Conservation (phyloP, 1,140 invertebrate genomes). For the Aphelinus atriplicis region DNA sequence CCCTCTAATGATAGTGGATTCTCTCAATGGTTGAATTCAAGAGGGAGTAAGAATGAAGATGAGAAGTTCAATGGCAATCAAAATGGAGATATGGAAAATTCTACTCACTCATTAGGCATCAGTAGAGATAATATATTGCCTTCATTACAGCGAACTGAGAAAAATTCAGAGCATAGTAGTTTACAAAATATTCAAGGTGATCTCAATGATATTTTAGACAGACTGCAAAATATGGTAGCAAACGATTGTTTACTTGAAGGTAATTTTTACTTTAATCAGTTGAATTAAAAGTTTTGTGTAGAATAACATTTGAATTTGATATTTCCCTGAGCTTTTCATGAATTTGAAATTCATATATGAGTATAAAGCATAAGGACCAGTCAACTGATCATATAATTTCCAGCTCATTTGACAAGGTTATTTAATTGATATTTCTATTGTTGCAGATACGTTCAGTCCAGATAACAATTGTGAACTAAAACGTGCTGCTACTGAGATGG, state of each 20-base stretch:
- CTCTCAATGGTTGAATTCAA: conserved; percentile 59
- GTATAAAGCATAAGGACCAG: too few species aligned
- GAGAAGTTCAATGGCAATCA: conserved; percentile 44
- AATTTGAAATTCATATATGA: too few species aligned
- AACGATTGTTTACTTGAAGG: conserved; percentile 63
- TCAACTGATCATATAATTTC: too few species aligned
- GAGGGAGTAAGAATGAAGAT: conserved; percentile 51
- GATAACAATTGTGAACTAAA: conserved; percentile 61
- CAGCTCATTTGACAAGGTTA: neutral
- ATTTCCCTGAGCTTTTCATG: too few species aligned
- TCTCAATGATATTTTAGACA: conserved; percentile 66
- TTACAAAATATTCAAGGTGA: conserved; percentile 67
- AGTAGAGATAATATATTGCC: conserved; percentile 60
- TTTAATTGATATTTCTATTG: conserved; percentile 8
- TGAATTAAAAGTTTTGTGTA: too few species aligned
- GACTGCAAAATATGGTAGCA: conserved; percentile 67
- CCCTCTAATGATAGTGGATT: conserved; percentile 56
- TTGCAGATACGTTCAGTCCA: conserved; percentile 55
- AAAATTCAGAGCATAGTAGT: conserved; percentile 56
- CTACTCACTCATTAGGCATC: conserved; percentile 48
- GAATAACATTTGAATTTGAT: too few species aligned
- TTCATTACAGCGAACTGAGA: conserved; percentile 59
- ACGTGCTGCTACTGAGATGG: conserved; percentile 61
- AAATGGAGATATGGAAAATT: conserved; percentile 44
- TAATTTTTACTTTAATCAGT: conserved; percentile 39